phyloP scores from a whole-genome alignment of 2,113 vertebrate genomes.

The Ceyx cyanopectus region DNA sequence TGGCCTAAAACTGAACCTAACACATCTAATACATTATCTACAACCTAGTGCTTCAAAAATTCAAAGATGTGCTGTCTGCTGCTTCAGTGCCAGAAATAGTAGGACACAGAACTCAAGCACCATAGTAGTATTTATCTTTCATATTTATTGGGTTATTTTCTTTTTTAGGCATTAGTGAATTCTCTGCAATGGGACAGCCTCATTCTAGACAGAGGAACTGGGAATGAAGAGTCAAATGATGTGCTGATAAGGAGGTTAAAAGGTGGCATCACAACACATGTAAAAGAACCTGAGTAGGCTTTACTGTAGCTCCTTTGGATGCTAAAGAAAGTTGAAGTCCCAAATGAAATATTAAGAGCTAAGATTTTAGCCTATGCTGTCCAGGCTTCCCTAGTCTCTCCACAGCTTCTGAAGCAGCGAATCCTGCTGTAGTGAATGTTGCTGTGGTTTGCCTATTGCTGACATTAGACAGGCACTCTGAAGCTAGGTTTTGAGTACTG shows the following conservation, averaged over 20 bases:
- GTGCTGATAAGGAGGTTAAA: neutral
- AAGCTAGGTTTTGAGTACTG: neutral
- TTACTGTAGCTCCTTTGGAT: neutral
- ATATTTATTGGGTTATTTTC: neutral
- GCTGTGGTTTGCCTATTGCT: neutral
- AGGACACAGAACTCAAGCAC: neutral
- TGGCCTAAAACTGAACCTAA: neutral
- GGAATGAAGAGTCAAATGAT: neutral
- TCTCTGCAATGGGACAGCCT: neutral
- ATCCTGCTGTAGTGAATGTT: neutral
- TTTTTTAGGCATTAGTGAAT: neutral
- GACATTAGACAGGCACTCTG: neutral
- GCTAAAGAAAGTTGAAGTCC: neutral
- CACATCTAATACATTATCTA: neutral
- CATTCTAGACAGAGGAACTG: accelerated
- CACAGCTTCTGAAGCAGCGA: neutral
- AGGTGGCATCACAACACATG: neutral
- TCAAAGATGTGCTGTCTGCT: neutral
- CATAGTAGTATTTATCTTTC: neutral
- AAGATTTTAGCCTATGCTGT: neutral
- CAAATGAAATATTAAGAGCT: neutral
- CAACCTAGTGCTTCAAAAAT: neutral
- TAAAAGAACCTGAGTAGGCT: neutral
- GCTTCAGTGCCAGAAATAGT: neutral
- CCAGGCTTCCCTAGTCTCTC: neutral